phyloP scores from a whole-genome alignment of 2,797 vertebrate genomes.

The Perodicticus potto region DNA sequence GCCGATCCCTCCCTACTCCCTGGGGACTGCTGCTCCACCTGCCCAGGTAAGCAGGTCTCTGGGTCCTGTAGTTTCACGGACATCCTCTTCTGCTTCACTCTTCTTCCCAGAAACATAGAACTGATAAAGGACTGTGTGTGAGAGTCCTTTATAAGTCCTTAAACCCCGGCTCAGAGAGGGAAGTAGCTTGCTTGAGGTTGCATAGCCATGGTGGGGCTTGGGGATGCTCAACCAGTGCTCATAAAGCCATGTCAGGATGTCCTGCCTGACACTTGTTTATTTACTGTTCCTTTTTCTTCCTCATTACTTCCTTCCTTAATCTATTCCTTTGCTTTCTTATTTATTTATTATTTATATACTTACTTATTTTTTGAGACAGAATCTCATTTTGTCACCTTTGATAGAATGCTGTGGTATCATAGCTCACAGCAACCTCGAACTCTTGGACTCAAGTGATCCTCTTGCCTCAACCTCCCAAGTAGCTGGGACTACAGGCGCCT shows the following conservation, averaged over 20 bases:
- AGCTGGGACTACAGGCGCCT: no score
- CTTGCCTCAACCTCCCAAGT: no score
- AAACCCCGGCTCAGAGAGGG: background rate
- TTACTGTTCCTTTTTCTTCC: background rate
- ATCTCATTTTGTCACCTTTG: no score
- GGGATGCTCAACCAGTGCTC: fast-evolving
- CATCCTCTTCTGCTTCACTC: background rate
- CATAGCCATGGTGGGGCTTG: fast-evolving
- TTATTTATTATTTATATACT: no score
- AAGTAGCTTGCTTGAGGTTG: background rate
- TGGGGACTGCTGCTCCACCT: conserved; percentile 85
- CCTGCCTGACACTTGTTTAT: background rate
- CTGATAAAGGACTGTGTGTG: background rate
- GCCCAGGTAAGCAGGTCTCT: conserved; percentile 84
- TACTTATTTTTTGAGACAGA: no score
- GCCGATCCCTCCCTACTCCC: conserved; percentile 23
- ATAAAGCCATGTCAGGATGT: fast-evolving
- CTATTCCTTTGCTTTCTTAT: background rate
- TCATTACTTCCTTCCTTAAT: no score
- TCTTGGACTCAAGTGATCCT: no score
- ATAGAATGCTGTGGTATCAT: no score
- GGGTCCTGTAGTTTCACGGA: background rate
- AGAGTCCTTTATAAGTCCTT: background rate
- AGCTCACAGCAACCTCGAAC: no score
- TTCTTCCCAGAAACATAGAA: background rate